Evolutionary conservation across 2,113 vertebrate species (phyloP), one percentile per base, ranked within the genome.

Genomic region (Willisornis vidua): DNA sequence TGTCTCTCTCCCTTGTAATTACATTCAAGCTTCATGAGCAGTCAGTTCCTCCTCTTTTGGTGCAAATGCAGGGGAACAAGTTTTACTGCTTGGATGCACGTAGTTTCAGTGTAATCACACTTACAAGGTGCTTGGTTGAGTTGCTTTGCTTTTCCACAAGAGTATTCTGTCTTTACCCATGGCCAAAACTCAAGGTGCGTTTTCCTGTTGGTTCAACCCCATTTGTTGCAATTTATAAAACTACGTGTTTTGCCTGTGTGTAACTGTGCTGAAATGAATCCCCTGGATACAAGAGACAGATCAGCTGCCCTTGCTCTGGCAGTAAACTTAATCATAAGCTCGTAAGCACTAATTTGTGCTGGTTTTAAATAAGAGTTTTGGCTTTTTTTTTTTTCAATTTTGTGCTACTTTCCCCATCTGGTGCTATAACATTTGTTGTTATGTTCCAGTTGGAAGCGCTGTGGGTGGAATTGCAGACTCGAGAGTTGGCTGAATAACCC

Each of bases 161-260:
- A 51, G 9, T 31, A 9, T 92, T 93, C 78, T 72, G 35, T 76
- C 62, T 72, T 95, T 62, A 78, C 46, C 65, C 63, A 62, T 33
- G 62, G 78, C 85, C 90, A 83, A 74, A 96, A 84, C 49, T 90
- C 65, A 73, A 83, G 76, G 70, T 88, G 63, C 29, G 3, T 91
- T 90, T 94, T 95, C 62, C 66, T 89, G 35, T 80, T 74, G 41
- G 43, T 96, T 93, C 89, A 90, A 29, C 63, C 67, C 82, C 25
- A 4, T 29, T 76, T 59, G 31, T 78, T 62, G 37, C 0, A 0
- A 67, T 90, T 90, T 61, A 33, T 67, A 51, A 52, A 87, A 63
- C 25, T 63, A 2, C 75, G 71, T 87, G 74, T 89, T 89, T 92
- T 87, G 67, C 51, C 54, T 70, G 14, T 68, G 41, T 61, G 29